Conservation (phyloP, 2,888 invertebrate genomes). For the Drosophila colorata region DNA sequence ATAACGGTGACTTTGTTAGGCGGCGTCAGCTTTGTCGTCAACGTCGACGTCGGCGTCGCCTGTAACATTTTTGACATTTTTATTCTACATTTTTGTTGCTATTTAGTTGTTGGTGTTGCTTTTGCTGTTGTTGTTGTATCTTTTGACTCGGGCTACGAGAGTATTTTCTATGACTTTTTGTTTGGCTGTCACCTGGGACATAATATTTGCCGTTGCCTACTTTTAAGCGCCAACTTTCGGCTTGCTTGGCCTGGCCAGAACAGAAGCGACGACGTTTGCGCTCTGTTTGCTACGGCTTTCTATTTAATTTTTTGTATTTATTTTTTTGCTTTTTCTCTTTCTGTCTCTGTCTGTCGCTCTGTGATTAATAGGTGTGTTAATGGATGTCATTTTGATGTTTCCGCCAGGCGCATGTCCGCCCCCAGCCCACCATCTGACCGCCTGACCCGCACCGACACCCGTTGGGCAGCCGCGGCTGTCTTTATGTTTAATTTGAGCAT, state of each 20-base stretch:
- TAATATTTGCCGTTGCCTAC: conserved; percentile 68
- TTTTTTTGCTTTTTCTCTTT: conserved; percentile 7
- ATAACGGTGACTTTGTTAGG: conserved; percentile 44
- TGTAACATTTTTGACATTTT: conserved; percentile 81
- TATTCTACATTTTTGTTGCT: conserved; percentile 70
- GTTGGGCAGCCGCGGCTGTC: conserved; percentile 34
- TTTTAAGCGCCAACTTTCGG: conserved; percentile 56
- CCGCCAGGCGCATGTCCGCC: conserved; percentile 75
- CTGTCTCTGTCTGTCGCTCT: conserved; percentile 38
- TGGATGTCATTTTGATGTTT: conserved; percentile 84
- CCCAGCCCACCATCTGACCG: neutral
- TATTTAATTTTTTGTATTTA: conserved; percentile 26
- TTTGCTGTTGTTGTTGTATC: conserved; percentile 17
- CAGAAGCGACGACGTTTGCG: conserved; percentile 41
- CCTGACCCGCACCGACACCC: conserved; percentile 2
- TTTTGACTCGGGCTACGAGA: conserved; percentile 23
- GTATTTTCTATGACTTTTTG: conserved; percentile 65
- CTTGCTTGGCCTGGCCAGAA: conserved; percentile 8
- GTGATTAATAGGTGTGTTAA: conserved; percentile 84
- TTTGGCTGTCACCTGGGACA: conserved; percentile 71
- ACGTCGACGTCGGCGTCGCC: conserved; percentile 52
- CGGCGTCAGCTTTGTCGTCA: conserved; percentile 36
- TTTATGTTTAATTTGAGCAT: conserved; percentile 81
- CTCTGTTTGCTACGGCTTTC: conserved; percentile 42
- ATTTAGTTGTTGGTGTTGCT: conserved; percentile 48